Evolutionary conservation across 2,888 invertebrate species (phyloP).

Genomic region (Cylindroiulus punctatus): DNA sequence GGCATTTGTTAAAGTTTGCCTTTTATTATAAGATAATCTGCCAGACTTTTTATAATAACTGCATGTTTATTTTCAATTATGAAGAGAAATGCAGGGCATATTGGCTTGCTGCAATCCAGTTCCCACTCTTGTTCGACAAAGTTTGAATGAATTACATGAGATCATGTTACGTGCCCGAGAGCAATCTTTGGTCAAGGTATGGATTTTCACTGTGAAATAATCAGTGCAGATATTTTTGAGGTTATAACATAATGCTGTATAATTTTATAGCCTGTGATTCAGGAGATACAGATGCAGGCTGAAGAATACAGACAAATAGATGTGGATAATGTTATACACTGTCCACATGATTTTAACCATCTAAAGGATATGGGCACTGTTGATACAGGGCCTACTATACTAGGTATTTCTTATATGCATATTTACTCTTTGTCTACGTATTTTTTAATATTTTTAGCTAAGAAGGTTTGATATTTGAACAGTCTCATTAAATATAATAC

Average conservation of each 20-base stretch:
- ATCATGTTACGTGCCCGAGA: conserved; percentile 78
- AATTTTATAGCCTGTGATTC: conserved; percentile 52
- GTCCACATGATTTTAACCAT: conserved; percentile 73
- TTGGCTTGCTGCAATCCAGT: conserved; percentile 92
- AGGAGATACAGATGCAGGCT: conserved; percentile 56
- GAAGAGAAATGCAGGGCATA: conserved; percentile 88
- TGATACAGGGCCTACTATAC: conserved; percentile 52
- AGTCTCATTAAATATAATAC: too few species aligned
- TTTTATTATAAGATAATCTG: too few species aligned
- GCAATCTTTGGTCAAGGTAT: conserved; percentile 67
- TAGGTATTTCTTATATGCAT: conserved; percentile 48
- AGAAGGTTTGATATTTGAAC: too few species aligned
- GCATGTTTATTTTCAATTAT: too few species aligned
- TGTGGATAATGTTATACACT: conserved; percentile 70
- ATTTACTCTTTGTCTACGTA: background rate
- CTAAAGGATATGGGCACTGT: conserved; percentile 64
- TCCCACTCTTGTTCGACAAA: conserved; percentile 78
- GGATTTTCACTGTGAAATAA: background rate
- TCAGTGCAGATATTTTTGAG: background rate
- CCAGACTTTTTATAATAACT: too few species aligned
- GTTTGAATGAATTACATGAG: conserved; percentile 70
- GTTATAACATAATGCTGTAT: background rate
- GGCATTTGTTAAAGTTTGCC: too few species aligned
- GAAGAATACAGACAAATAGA: conserved; percentile 60
- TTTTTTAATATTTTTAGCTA: too few species aligned